Base-by-base conservation (phyloP, 2,797 vertebrate species). In the Malacoctenus gilli region DNA sequence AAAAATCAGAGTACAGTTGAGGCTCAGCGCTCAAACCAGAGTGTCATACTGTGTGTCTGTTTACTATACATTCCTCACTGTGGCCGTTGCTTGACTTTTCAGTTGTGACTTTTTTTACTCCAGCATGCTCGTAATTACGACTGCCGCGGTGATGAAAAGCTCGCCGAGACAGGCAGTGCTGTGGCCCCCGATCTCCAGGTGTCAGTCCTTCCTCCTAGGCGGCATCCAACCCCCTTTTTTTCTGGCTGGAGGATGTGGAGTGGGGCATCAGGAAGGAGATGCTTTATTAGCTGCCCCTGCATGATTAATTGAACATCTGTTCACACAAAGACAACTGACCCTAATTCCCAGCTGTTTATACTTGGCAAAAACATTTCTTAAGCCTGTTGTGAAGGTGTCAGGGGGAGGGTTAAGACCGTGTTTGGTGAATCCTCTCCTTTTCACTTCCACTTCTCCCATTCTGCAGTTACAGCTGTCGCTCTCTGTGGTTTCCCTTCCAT, bases 271-370 rank as follows among this genome's bases (percentile, higher is more conserved):
- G 83, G 81, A 87, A 83, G 76, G 79, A 75, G 82, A 79, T 76
- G 58, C 82, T 87, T 84, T 86, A 89, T 88, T 89, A 84, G 80
- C 77, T 61, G 68, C 59, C 75, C 66, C 68, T 78, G 72, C 71
- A 67, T 87, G 84, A 89, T 89, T 90, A 89, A 90, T 89, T 81
- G 80, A 84, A 89, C 88, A 90, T 91, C 89, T 91, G 88, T 81
- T 83, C 76, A 42, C 67, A 59, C 75, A 79, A 70, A 82, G 70
- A 84, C 85, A 84, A 70, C 79, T 83, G 83, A 87, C 84, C 83
- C 73, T 72, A 77, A 73, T 75, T 82, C 77, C 77, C 83, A 86
- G 84, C 79, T 90, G 89, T 89, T 90, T 88, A 86, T 82, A 72
- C 75, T 71, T 61, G 65, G 62, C 64, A 83, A 86, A 84, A 86